Conservation (phyloP, 1,140 invertebrate species). For the Diplogasteroides magnus region DNA sequence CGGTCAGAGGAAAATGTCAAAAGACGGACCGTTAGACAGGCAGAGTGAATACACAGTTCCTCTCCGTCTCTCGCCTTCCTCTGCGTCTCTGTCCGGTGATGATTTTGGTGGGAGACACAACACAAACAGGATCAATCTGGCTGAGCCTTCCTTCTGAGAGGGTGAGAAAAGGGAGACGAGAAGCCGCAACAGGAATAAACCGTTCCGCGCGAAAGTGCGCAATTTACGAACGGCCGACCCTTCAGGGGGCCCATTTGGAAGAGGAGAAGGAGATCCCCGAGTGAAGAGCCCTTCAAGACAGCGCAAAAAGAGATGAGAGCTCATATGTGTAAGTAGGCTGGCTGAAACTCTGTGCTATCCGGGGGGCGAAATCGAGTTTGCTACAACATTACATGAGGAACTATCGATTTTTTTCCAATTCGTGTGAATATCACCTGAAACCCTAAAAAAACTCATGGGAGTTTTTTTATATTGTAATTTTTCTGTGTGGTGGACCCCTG, state of each 20-base stretch:
- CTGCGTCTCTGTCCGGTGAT: neutral
- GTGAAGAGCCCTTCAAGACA: neutral
- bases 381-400: neutral
- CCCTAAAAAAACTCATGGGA: neutral
- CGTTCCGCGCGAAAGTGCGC: no score
- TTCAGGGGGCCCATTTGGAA: constrained; percentile 9
- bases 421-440: constrained; percentile 11
- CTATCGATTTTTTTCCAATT: constrained; percentile 13
- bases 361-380: neutral
- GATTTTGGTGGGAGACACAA: neutral
- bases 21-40: no score
- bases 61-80: no score
- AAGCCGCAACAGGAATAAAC: no score
- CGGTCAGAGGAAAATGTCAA: no score
- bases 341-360: constrained; percentile 6
- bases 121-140: neutral
- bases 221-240: constrained; percentile 8
- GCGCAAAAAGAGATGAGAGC: constrained; percentile 5
- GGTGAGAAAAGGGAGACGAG: constrained; percentile 11
- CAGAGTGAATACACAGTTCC: no score
- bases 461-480: constrained; percentile 2
- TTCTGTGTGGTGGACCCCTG: no score
- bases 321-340: constrained; percentile 11
- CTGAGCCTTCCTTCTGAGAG: neutral
- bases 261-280: constrained; percentile 8